Evolutionary conservation across 1,140 invertebrate genomes (phyloP).

Genomic region (Aporrectodea caliginosa): DNA sequence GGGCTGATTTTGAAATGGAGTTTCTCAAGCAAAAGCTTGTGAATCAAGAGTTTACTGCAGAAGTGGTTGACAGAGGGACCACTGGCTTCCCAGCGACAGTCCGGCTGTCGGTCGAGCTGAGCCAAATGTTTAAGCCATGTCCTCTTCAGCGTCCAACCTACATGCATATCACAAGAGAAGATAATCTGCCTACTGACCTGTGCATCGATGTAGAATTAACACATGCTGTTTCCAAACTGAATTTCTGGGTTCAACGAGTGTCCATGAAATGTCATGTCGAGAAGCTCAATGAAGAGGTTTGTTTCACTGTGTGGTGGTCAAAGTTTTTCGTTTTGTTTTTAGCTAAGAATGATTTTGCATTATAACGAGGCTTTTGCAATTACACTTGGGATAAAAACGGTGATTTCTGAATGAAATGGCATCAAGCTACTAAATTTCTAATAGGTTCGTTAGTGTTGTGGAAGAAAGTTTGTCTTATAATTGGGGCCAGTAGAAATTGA

Average conservation of each 20-base stretch:
- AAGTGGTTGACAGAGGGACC: background rate
- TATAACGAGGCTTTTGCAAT: background rate
- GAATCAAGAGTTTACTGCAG: background rate
- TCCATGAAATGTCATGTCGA: background rate
- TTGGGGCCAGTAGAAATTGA: too few species aligned
- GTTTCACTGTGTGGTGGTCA: background rate
- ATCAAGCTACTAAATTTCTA: too few species aligned
- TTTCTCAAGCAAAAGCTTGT: background rate
- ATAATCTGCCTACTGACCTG: background rate
- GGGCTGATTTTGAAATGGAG: background rate
- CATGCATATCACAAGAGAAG: background rate
- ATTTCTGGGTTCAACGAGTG: background rate
- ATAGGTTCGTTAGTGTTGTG: too few species aligned
- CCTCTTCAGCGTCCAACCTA: background rate
- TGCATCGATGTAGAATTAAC: background rate
- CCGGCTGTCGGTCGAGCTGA: background rate
- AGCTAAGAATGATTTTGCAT: too few species aligned
- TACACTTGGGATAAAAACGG: background rate
- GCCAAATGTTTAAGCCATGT: background rate
- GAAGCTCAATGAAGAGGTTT: background rate
- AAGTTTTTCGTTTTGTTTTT: background rate
- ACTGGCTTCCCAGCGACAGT: background rate
- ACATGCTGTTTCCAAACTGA: background rate
- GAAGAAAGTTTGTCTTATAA: too few species aligned
- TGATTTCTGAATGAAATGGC: background rate